Evolutionary conservation across 2,888 invertebrate species (phyloP), one percentile per base, ranked within the genome.

Genomic region (Melolontha melolontha): DNA sequence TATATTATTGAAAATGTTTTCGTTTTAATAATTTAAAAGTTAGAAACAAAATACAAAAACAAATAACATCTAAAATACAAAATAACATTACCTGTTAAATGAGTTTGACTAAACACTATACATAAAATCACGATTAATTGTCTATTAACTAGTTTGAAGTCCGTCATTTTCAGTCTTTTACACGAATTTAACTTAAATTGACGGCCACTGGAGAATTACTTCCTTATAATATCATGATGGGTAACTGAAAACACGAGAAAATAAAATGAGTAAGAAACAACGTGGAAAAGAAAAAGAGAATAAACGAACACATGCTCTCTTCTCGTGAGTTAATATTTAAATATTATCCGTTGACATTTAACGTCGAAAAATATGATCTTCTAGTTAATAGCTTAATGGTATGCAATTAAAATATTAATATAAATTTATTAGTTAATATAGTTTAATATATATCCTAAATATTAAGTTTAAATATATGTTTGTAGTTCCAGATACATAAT

Each of bases 91-190:
- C 59, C 59, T 62, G 47, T 44, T 62, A 47, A 34, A 29, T 47
- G 49, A 47, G 39, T 47, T 16, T 47, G 16, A 47, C 42, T 57
- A 22, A 47, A 16, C 59, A 47, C 59, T 49, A 62, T 29, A 62
- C 59, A 62, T 34, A 47, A 47, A 62, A 62, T 62, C 59, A 62
- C 59, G 16, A 62, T 49, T 62, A 39, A 62, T 29, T 40, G 54
- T 54, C 40, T 54, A 40, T 10, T 17, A 17, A 14, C 14, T 10
- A 47, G 22, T 49, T 62, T 62, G 47, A 62, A 34, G 59, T 62
- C 16, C 59, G n/a, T 62, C 59, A 62, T 62, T 11, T 47, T 62
- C 59, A 62, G 59, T 62, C 59, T 47, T 62, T 14, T 62, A 47
- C 47, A 47, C 59, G n/a, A n/a, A 47, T 22, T 42, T 10, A 22